phyloP scores from a whole-genome alignment of 2,113 vertebrate genomes.

The Malaclemys terrapin region DNA sequence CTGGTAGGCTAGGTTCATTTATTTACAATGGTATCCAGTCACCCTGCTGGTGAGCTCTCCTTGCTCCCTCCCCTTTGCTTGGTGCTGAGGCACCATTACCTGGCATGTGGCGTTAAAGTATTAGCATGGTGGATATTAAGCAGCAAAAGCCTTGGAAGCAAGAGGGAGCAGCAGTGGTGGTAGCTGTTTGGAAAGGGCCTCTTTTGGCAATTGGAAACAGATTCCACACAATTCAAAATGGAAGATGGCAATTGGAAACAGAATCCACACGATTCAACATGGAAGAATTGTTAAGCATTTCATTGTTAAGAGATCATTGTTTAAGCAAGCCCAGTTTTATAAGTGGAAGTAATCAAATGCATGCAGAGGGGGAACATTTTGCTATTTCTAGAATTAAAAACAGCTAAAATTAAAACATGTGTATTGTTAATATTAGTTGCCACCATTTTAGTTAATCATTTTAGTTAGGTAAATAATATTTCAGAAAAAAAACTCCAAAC shows the following conservation, averaged over 20 bases:
- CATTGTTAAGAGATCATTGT: background rate
- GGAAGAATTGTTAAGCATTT: background rate
- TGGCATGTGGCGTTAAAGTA: background rate
- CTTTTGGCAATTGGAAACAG: background rate
- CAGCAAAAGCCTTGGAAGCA: background rate
- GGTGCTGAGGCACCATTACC: background rate
- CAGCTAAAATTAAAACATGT: conserved; percentile 46
- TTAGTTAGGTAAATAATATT: background rate
- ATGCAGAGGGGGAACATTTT: conserved; percentile 17
- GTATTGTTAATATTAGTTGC: background rate
- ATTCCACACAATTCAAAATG: background rate
- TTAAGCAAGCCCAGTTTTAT: conserved; percentile 44
- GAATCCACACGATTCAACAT: background rate
- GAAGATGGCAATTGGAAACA: background rate
- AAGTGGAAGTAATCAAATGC: conserved; percentile 41
- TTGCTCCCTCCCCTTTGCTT: background rate
- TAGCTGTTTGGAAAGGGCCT: background rate
- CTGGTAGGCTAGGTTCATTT: background rate
- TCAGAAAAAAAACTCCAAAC: background rate
- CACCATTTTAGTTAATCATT: conserved; percentile 20
- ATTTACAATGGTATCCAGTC: background rate
- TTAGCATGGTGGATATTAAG: background rate
- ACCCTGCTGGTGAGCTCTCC: background rate
- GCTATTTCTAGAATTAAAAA: background rate
- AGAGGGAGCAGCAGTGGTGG: background rate